Evolutionary conservation across 2,797 vertebrate species (phyloP).

Genomic region (Pteronotus mesoamericanus): DNA sequence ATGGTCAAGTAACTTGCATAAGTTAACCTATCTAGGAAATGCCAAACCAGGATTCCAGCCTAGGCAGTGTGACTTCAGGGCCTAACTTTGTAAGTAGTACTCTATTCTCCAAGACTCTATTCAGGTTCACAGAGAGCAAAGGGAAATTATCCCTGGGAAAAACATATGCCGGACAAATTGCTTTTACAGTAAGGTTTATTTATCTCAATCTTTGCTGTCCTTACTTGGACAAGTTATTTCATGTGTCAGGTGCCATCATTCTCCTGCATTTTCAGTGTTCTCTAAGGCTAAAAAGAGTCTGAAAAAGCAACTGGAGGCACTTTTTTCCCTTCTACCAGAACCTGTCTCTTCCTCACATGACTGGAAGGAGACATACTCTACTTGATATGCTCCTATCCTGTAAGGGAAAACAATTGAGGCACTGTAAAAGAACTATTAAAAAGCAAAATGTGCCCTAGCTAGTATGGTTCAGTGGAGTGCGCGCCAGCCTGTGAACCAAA

Average conservation of each 20-base stretch:
- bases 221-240: background rate
- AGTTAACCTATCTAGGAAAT: background rate
- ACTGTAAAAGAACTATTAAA: background rate
- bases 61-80: background rate
- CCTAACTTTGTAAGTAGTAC: background rate
- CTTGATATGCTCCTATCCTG: background rate
- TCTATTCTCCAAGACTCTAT: background rate
- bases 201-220: background rate
- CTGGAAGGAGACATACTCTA: background rate
- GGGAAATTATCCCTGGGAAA: background rate
- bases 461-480: too few species aligned
- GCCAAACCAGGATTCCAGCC: background rate
- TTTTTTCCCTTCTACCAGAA: background rate
- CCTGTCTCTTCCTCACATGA: background rate
- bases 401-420: background rate
- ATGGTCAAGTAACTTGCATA: background rate
- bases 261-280: background rate
- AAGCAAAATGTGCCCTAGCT: background rate
- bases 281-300: background rate
- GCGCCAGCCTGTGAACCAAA: too few species aligned
- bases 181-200: background rate
- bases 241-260: background rate
- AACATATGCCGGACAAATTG: background rate
- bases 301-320: background rate
- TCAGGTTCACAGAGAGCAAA: background rate